phyloP scores from a whole-genome alignment of 2,113 vertebrate genomes.

The Sander vitreus region DNA sequence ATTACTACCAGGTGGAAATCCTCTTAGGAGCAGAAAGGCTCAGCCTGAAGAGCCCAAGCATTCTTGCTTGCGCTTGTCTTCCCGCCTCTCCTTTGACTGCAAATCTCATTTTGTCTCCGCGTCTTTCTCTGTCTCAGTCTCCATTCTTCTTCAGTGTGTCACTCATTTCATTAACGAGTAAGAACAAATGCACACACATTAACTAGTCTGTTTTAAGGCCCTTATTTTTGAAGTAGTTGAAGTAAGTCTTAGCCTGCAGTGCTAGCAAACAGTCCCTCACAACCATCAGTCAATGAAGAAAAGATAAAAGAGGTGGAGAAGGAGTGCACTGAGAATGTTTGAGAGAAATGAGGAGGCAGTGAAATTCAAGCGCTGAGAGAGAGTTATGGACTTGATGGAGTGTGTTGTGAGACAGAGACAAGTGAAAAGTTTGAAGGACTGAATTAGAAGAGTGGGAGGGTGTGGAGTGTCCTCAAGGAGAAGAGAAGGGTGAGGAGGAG shows the following conservation, averaged over 20 bases:
- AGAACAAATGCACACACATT: conserved; percentile 22
- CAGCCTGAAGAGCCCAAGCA: conserved; percentile 29
- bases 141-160: background rate
- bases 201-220: conserved; percentile 12
- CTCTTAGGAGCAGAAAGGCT: conserved; percentile 57
- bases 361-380: conserved; percentile 50
- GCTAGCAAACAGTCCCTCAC: conserved; percentile 17
- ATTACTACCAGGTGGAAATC: conserved; percentile 83
- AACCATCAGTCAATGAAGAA: conserved; percentile 41
- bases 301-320: conserved; percentile 48
- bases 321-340: conserved; percentile 8
- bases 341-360: conserved; percentile 40
- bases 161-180: conserved; percentile 7
- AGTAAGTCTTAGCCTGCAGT: background rate
- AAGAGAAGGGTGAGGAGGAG: background rate
- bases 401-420: conserved; percentile 40
- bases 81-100: conserved; percentile 22
- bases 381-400: conserved; percentile 37
- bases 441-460: conserved; percentile 7
- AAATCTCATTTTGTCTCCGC: conserved; percentile 20
- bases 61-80: conserved; percentile 52
- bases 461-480: conserved; percentile 3
- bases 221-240: conserved; percentile 10
- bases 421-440: conserved; percentile 29
- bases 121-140: background rate